These are phyloP conservation scores for Parthenolecanium corni DNA, from an alignment of 2,888 invertebrate genomes.

Conservation along the genomic window DNA sequence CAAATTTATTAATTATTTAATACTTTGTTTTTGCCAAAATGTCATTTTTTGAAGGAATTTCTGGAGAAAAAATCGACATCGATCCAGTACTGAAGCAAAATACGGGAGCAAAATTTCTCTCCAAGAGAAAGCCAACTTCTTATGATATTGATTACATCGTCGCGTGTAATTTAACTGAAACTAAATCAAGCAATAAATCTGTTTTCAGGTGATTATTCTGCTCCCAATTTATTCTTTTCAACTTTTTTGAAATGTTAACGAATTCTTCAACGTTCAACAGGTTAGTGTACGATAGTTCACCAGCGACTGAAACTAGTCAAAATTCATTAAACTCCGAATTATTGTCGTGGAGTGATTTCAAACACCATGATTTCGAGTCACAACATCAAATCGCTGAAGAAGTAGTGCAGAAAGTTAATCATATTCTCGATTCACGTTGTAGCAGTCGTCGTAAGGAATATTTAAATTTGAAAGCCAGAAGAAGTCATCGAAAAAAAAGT, in stretches of 20 bases:
- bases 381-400: slow-evolving; percentile 58
- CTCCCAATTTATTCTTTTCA: too few relatives aligned
- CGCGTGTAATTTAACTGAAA: slow-evolving; percentile 70
- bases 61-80: slow-evolving; percentile 82
- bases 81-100: slow-evolving; percentile 53
- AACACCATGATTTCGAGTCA: slow-evolving; percentile 79
- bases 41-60: slow-evolving; percentile 53
- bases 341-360: slow-evolving; percentile 48
- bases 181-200: slow-evolving; percentile 55
- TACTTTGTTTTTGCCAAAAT: slow-evolving; percentile 10
- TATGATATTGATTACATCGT: slow-evolving; percentile 79
- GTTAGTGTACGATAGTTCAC: slow-evolving; percentile 34
- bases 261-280: too few relatives aligned
- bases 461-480: slow-evolving; percentile 59
- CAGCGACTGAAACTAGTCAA: slow-evolving; percentile 22
- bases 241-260: too few relatives aligned
- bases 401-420: slow-evolving; percentile 78
- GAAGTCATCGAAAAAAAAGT: slow-evolving; percentile 47
- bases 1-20: background rate
- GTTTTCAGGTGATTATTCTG: slow-evolving; percentile 44
- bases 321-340: slow-evolving; percentile 33
- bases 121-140: slow-evolving; percentile 66
- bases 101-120: slow-evolving; percentile 42
- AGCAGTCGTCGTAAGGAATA: slow-evolving; percentile 73
- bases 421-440: slow-evolving; percentile 69